Evolutionary conservation across 1,140 invertebrate species (phyloP).

Genomic region (Apis dorsata): DNA sequence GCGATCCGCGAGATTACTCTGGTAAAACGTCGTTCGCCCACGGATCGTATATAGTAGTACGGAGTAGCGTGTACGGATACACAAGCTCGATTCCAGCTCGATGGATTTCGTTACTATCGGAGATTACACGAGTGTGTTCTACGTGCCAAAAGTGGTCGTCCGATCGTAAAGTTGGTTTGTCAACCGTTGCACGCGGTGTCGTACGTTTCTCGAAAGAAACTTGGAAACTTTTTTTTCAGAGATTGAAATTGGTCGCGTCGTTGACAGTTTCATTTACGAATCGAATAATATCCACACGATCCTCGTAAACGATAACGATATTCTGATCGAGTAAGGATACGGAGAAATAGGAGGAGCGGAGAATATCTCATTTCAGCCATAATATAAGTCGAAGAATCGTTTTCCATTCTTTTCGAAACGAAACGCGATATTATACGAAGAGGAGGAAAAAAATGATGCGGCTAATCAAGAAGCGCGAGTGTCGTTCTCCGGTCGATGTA

Average conservation of each 20-base stretch:
- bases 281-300: no score
- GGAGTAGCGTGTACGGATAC: neutral
- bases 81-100: neutral
- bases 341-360: no score
- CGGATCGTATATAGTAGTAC: neutral
- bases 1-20: slow-evolving; percentile 29
- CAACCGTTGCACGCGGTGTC: slow-evolving; percentile 1
- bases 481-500: slow-evolving; percentile 52
- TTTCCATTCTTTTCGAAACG: slow-evolving; percentile 20
- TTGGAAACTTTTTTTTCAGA: no score
- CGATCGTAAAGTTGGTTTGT: slow-evolving; percentile 37
- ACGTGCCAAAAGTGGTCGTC: slow-evolving; percentile 37
- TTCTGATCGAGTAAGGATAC: neutral
- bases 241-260: no score
- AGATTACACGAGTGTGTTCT: neutral
- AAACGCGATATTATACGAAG: slow-evolving; percentile 8
- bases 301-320: neutral
- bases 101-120: slow-evolving; percentile 3
- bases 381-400: no score
- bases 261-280: no score
- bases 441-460: slow-evolving; percentile 58
- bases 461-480: slow-evolving; percentile 59
- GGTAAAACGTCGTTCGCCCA: neutral
- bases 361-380: no score
- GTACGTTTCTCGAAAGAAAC: slow-evolving; percentile 14